Base-by-base conservation (phyloP, 1,140 invertebrate genomes). In the Dreissena polymorpha region DNA sequence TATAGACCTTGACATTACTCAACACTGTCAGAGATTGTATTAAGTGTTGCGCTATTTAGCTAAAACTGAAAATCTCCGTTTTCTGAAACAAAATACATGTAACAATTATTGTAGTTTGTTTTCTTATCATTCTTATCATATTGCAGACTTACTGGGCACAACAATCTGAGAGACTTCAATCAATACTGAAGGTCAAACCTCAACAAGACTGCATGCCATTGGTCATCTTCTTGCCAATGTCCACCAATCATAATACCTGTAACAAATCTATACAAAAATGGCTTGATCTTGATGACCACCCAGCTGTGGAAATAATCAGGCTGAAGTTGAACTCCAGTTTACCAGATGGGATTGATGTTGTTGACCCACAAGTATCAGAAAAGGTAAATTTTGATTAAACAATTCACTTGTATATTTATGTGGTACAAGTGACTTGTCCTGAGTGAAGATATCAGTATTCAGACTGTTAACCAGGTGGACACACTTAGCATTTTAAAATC, bases 71-170 rank as follows among this genome's bases (percentile, higher is more conserved):
- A 39, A 39, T 39, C 39, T 39, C 39, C 8, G 39, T 39, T 8
- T 39, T 39, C 39, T n/a, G n/a, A n/a, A n/a, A n/a, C n/a, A n/a
- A n/a, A n/a, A 39, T 39, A 5, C 2, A 39, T 39, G 39, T 5
- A 39, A 39, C 39, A 39, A 39, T 5, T 8, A 39, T 39, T 39
- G 8, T n/a, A n/a, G 2, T 39, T 5, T 39, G 39, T 2, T 39
- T 39, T 39, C 39, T 39, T 8, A n/a, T n/a, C n/a, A n/a, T 39
- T 8, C 3, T 39, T 39, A 39, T 39, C 39, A 39, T 39, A 39
- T 81, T 83, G 13, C 73, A 91, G 88, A 71, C 49, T 21, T 86
- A 86, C 57, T 92, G 91, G 91, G 64, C 53, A 69, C 84, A 86
- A 75, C 79, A 81, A 13, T 77, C 69, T 39, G 70, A 55, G 23